A percentile compares a stretch with the other conserved stretches of the same genome.
Evolutionary conservation across 2,888 invertebrate genomes (phyloP).

Genomic region (Luffia ferchaultella): DNA sequence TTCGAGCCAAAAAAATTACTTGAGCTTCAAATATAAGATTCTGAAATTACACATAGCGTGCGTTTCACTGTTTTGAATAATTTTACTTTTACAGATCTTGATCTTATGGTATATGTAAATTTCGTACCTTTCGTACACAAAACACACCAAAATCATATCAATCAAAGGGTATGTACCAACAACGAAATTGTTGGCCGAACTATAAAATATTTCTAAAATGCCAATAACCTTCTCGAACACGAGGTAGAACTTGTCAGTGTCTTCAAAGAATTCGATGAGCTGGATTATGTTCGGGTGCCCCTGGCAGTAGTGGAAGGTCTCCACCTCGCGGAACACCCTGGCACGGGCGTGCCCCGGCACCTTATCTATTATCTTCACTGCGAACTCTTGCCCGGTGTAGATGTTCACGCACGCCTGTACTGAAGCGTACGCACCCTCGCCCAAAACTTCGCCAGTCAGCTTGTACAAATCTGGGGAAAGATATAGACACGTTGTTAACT

Average conservation of each 20-base stretch:
- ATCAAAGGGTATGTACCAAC: too few species aligned
- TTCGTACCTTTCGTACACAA: too few species aligned
- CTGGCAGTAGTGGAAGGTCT: constrained; percentile 98
- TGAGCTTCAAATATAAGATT: too few species aligned
- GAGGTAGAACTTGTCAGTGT: constrained; percentile 95
- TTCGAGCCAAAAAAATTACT: too few species aligned
- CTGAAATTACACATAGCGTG: too few species aligned
- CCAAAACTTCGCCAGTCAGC: constrained; percentile 93
- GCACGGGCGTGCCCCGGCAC: constrained; percentile 93
- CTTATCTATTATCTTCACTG: constrained; percentile 97
- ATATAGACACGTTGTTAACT: too few species aligned
- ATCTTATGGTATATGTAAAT: too few species aligned
- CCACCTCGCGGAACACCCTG: constrained; percentile 97
- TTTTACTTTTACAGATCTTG: too few species aligned
- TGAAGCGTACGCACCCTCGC: constrained; percentile 96
- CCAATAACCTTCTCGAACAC: constrained; percentile 96
- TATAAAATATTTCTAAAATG: too few species aligned
- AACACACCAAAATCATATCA: too few species aligned
- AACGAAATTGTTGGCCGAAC: too few species aligned
- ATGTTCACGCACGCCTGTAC: constrained; percentile 93
- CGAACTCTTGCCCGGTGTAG: constrained; percentile 92
- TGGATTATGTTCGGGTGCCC: constrained; percentile 98
- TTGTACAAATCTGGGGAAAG: constrained; percentile 83
- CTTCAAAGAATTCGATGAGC: constrained; percentile 96
- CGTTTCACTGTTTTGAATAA: too few species aligned